Base-by-base conservation (phyloP, 2,888 invertebrate species). In the Cybosia mesomella region DNA sequence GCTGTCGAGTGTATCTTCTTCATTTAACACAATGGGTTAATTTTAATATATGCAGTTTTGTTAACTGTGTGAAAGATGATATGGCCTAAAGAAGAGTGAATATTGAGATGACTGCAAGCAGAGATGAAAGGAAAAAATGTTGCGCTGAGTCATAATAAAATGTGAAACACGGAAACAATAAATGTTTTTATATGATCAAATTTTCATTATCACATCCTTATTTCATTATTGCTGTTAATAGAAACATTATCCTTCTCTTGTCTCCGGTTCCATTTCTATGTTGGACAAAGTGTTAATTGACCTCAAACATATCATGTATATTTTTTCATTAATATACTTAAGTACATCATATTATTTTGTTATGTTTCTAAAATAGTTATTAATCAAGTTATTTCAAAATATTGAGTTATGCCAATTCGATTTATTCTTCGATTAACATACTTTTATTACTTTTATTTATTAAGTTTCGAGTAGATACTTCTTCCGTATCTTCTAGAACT, bases 1-100 rank as follows among this genome's bases (percentile, higher is more conserved):
- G 81, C 69, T 81, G 82, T 58, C 74, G 36, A 21, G 32, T 57
- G 61, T 62, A 32, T 53, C n/a, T 15, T 62, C 43, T 63, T 58
- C 58, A 2, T 28, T 18, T 60, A 10, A 2, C 43, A 13, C 5
- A 22, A 24, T 22, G 39, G 21, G 9, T 58, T 58, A 34, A 4
- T 58, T n/a, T 21, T 34, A 58, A 10, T 32, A 49, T n/a, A n/a
- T 49, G 9, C 18, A 7, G 7, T 18, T 9, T 15, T 18, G 15
- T 18, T 4, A 9, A 49, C 49, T 49, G n/a, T 2, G n/a, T 49
- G 49, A 49, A 0, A 18, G 18, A 49, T 34, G 8, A 32, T 34
- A 34, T 34, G 9, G 34, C 34, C 34, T 1, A 34, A 9, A 34
- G 8, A 8, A 1, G 34, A 34, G 9, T 34, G 9, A 34, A 34